These are phyloP conservation scores for Microhierax caerulescens DNA, from an alignment of 2,797 vertebrate species.

Conservation along the genomic window DNA sequence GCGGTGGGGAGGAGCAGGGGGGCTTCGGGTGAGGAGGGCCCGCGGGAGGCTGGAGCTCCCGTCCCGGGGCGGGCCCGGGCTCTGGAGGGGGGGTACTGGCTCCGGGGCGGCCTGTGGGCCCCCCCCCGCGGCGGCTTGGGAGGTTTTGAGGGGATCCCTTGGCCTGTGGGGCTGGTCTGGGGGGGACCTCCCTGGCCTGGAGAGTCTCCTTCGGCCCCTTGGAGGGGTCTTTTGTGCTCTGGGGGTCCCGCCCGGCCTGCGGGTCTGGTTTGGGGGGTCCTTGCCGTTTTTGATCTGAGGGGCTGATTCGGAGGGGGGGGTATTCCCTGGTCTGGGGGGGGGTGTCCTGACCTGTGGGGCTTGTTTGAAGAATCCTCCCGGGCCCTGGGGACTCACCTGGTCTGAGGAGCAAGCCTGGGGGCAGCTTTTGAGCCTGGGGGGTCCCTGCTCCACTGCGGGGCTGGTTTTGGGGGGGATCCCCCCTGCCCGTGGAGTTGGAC, in stretches of 20 bases:
- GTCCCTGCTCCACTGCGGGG: rapidly evolving
- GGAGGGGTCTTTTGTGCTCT: not conserved
- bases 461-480: not conserved
- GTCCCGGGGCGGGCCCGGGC: not conserved
- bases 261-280: not conserved
- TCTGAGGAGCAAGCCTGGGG: not conserved
- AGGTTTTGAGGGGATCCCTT: not conserved
- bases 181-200: not conserved
- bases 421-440: rapidly evolving
- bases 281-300: not conserved
- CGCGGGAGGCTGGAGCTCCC: not conserved
- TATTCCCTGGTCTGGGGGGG: not conserved
- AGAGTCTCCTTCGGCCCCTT: not conserved
- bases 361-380: rapidly evolving
- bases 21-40: not conserved
- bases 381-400: too few relatives aligned
- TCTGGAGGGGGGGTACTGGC: not conserved
- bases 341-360: not conserved
- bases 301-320: not conserved
- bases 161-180: not conserved
- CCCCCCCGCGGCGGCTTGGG: not conserved
- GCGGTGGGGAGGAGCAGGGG: not conserved
- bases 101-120: not conserved
- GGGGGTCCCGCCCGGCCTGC: not conserved
- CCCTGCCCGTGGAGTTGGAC: not conserved